These are phyloP conservation scores for Chamaetylas fuelleborni DNA, from an alignment of 2,113 vertebrate species.

Conservation along the genomic window DNA sequence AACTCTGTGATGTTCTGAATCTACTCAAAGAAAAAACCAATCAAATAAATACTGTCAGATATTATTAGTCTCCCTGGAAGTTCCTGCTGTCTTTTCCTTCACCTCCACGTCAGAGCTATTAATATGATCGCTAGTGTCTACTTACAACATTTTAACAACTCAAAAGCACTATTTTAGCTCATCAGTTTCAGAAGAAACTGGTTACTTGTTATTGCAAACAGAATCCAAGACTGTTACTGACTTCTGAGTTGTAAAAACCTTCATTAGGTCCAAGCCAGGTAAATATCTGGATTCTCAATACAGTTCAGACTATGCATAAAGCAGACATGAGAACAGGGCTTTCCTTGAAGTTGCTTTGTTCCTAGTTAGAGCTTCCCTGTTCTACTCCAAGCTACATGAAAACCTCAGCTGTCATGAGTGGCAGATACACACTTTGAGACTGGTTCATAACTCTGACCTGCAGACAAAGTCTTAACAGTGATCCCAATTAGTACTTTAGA, in stretches of 20 bases:
- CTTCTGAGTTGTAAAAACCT: not conserved
- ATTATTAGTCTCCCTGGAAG: not conserved
- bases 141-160: not conserved
- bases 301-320: not conserved
- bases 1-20: conserved; percentile 57
- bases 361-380: not conserved
- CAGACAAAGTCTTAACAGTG: not conserved
- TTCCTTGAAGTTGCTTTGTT: not conserved
- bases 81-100: not conserved
- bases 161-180: not conserved
- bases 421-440: not conserved
- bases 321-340: not conserved
- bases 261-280: not conserved
- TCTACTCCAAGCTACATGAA: not conserved
- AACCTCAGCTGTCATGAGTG: not conserved
- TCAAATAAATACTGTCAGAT: not conserved
- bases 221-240: not conserved
- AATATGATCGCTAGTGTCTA: not conserved
- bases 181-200: not conserved
- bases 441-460: not conserved
- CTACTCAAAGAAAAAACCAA: conserved; percentile 42
- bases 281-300: not conserved
- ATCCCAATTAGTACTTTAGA: not conserved
- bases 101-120: not conserved
- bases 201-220: not conserved